Percentiles rank a stretch among this genome's conserved stretches.
phyloP scores from a whole-genome alignment of 2,888 invertebrate species.

The Embidobia sp. region DNA sequence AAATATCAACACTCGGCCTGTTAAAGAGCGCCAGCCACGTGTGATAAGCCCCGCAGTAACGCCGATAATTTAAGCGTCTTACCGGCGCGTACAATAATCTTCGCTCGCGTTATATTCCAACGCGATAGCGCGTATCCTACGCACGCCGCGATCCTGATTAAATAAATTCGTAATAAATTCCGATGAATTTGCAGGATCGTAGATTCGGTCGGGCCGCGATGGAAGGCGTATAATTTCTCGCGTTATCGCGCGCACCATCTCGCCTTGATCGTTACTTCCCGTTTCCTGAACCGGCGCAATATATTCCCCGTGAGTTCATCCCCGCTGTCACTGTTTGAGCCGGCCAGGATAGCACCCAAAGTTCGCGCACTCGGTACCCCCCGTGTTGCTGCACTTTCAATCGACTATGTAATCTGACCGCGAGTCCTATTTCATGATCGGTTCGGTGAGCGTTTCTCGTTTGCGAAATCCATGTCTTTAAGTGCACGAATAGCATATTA shows the following conservation, averaged over 20 bases:
- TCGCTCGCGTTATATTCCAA: constrained; percentile 30
- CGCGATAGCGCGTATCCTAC: constrained; percentile 50
- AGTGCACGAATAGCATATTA: too few relatives aligned
- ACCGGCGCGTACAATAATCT: constrained; percentile 45
- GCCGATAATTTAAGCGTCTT: constrained; percentile 44
- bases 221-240: constrained; percentile 59
- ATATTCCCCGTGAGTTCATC: constrained; percentile 54
- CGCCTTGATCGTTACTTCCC: constrained; percentile 51
- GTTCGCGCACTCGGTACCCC: constrained; percentile 43
- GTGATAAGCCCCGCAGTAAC: constrained; percentile 37
- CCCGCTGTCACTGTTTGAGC: constrained; percentile 47
- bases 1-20: constrained; percentile 24
- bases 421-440: constrained; percentile 41
- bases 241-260: constrained; percentile 52
- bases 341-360: constrained; percentile 33
- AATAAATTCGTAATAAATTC: constrained; percentile 59
- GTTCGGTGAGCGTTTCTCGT: background rate
- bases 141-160: constrained; percentile 49
- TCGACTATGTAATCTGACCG: constrained; percentile 51
- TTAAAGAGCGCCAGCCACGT: constrained; percentile 18
- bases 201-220: constrained; percentile 48
- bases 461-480: background rate
- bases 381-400: constrained; percentile 40
- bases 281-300: constrained; percentile 56
- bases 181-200: constrained; percentile 54